Evolutionary conservation across 2,888 invertebrate species (phyloP), one percentile per base, ranked within the genome.

Genomic region (Hymenopus coronatus): DNA sequence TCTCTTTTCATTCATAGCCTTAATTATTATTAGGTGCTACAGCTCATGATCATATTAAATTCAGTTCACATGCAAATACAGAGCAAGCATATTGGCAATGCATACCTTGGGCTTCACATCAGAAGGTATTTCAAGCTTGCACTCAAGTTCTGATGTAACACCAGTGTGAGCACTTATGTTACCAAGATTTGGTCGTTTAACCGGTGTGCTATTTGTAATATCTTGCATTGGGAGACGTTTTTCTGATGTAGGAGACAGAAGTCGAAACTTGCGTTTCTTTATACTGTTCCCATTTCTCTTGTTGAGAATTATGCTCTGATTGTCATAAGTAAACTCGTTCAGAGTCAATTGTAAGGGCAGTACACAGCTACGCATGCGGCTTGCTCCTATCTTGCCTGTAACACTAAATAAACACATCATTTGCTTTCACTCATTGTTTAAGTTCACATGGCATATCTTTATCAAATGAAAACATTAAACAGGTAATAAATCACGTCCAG

Each of bases 161-260:
- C 54, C 54, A 70, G 54, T 70, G 20, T 70, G 54, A 6, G 54
- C 54, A 20, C 25, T 6, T 3, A 25, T 25, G 2, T 70, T 2
- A 6, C 54, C 20, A 70, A 70, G 54, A 70, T 70, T 70, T 70
- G 54, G 54, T 3, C 54, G 15, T 20, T 70, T 70, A 20, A 70
- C 54, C 20, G 87, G 87, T 6, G 82, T 87, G n/a, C 87, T 82
- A 33, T 87, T 87, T 30, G 82, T 87, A 40, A 87, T 87, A 30
- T 87, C 87, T 15, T n/a, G 28, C 81, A 87, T 27, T 33, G 33
- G 82, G 27, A n/a, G 14, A 14, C 87, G 46, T 9, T 82, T 70
- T 20, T 70, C 54, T 20, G 40, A 40, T 12, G 54, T 70, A 25
- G 54, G 54, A 70, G 54, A 70, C 4, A 70, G 3, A 70, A 70